Evolutionary conservation across 1,140 invertebrate species (phyloP).

Genomic region (Zaprionus inermis): DNA sequence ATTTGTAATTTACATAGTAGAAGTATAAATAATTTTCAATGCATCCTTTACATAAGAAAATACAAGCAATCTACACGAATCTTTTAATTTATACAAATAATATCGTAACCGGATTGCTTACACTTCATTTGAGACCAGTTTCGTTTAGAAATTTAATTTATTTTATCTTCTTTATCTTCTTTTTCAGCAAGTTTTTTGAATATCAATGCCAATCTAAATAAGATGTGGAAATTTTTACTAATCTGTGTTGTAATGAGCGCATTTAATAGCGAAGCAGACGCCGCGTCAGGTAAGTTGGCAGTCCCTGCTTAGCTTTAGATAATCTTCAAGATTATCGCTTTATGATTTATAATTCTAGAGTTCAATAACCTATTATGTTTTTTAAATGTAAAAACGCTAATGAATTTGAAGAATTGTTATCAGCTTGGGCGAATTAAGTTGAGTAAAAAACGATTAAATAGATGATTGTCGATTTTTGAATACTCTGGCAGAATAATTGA

Average conservation of each 20-base stretch:
- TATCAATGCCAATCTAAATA: conserved; percentile 51
- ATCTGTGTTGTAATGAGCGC: conserved; percentile 73
- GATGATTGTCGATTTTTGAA: not conserved
- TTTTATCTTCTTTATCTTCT: conserved; percentile 15
- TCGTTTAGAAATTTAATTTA: conserved; percentile 10
- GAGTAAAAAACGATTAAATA: not conserved
- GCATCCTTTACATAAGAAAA: conserved; percentile 17
- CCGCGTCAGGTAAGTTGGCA: conserved; percentile 48
- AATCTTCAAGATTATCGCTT: conserved; percentile 2
- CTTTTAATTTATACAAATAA: conserved; percentile 28
- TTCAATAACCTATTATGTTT: not conserved
- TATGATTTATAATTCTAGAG: not conserved
- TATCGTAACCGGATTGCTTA: conserved; percentile 35
- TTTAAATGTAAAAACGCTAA: not conserved
- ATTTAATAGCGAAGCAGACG: conserved; percentile 51
- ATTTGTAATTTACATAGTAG: conserved; percentile 27
- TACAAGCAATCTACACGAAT: conserved; percentile 6
- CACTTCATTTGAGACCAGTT: conserved; percentile 26
- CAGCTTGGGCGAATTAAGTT: not conserved
- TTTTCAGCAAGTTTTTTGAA: conserved; percentile 31
- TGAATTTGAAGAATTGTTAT: not conserved
- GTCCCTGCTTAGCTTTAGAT: not conserved
- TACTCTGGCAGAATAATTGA: not conserved
- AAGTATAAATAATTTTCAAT: not conserved
- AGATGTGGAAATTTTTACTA: conserved; percentile 72